Evolutionary conservation across 2,113 vertebrate species (phyloP).

Genomic region (Lasiurus borealis): DNA sequence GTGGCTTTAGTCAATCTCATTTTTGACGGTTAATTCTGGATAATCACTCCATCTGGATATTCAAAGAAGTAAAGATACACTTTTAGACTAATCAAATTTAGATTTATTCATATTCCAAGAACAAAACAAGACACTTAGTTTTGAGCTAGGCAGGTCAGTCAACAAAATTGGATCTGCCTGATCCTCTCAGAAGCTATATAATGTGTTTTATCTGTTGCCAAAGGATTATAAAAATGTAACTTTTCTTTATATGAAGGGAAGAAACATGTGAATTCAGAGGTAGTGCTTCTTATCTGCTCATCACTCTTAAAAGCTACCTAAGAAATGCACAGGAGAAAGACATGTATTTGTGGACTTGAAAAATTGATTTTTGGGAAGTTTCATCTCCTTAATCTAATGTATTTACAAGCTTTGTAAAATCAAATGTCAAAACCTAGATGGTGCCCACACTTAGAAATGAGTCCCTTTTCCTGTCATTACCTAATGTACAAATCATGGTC

Average conservation of each 20-base stretch:
- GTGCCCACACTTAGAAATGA: not conserved
- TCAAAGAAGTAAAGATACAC: not conserved
- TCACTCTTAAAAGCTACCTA: not conserved
- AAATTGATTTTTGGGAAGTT: conserved; percentile 21
- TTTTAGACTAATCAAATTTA: conserved; percentile 49
- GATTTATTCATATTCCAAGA: conserved; percentile 14
- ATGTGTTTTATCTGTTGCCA: conserved; percentile 33
- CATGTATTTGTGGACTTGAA: not conserved
- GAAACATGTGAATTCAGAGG: not conserved
- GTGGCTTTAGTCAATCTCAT: not conserved
- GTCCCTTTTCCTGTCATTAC: not conserved
- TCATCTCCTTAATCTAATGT: not conserved
- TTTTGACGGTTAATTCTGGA: conserved; percentile 44
- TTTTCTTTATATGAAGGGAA: conserved; percentile 52
- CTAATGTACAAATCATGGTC: not conserved
- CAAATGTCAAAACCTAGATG: not conserved
- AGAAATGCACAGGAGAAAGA: not conserved
- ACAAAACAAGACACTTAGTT: conserved; percentile 35
- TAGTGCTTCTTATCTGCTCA: not conserved
- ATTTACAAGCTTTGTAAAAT: conserved; percentile 12
- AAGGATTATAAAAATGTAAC: not conserved
- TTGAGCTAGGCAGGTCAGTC: conserved; percentile 32
- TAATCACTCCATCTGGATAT: not conserved
- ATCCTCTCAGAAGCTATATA: conserved; percentile 14
- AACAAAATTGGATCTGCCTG: conserved; percentile 22